These are phyloP conservation scores for Arctocebus calabarensis DNA, from an alignment of 2,797 vertebrate genomes.

Conservation along the genomic window DNA sequence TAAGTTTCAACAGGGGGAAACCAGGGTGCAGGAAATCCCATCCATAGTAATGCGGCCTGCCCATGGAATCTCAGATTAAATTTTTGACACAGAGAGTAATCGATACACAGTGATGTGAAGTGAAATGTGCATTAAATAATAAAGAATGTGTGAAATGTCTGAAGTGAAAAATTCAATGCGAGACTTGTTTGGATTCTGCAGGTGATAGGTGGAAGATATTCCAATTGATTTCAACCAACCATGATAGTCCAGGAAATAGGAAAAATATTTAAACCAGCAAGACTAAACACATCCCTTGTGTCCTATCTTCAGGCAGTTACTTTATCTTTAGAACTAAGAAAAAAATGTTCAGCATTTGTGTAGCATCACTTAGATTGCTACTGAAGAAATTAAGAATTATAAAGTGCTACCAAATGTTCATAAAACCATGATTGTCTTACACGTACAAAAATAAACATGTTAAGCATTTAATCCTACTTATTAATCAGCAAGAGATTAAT, in stretches of 20 bases:
- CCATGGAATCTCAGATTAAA: conserved; percentile 67
- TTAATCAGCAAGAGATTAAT: background rate
- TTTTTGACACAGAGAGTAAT: conserved; percentile 59
- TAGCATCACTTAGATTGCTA: background rate
- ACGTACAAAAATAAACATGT: conserved; percentile 30
- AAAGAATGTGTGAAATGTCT: conserved; percentile 69
- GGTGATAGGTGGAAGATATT: conserved; percentile 66
- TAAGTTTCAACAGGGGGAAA: conserved; percentile 49
- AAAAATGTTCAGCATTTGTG: background rate
- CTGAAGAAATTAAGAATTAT: background rate
- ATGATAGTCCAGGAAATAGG: conserved; percentile 63
- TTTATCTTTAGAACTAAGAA: conserved; percentile 47
- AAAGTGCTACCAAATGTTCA: conserved; percentile 8
- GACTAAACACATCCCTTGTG: conserved; percentile 48
- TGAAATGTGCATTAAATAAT: conserved; percentile 62
- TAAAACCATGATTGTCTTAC: background rate
- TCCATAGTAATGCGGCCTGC: conserved; percentile 8
- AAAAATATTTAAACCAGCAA: conserved; percentile 66
- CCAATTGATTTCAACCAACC: conserved; percentile 62
- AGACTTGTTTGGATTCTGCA: conserved; percentile 66
- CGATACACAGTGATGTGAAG: conserved; percentile 65
- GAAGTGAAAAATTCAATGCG: conserved; percentile 60
- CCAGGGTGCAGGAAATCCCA: conserved; percentile 11
- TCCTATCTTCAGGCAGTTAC: background rate
- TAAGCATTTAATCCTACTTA: conserved; percentile 53